Conservation (phyloP, 2,888 invertebrate genomes). For the Ypsolopha sequella region DNA sequence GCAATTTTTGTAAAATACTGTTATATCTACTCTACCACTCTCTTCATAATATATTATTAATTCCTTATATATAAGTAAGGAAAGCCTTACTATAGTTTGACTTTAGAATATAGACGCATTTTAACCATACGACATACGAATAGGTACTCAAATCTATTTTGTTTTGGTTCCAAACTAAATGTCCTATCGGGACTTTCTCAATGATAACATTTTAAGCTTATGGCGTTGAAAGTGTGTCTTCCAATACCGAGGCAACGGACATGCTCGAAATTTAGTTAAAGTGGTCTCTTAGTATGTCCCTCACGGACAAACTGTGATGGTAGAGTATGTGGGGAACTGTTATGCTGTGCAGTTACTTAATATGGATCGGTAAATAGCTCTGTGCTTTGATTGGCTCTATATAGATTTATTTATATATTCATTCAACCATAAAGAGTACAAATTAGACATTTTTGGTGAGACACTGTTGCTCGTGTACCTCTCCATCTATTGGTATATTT, state of each 20-base stretch:
- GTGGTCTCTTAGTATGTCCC: conserved; percentile 17
- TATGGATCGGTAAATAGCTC: conserved; percentile 15
- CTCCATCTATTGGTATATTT: too few species aligned
- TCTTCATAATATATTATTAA: too few species aligned
- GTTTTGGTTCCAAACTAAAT: too few species aligned
- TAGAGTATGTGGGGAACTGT: conserved; percentile 19
- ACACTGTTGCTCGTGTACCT: too few species aligned
- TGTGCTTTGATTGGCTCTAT: neutral
- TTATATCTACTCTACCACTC: too few species aligned
- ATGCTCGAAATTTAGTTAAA: conserved; percentile 8
- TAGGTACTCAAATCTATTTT: too few species aligned
- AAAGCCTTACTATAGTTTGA: too few species aligned
- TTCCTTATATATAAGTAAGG: too few species aligned
- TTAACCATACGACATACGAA: too few species aligned
- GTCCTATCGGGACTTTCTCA: too few species aligned
- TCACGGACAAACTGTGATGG: conserved; percentile 16
- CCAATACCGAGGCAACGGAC: conserved; percentile 10
- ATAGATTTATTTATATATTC: neutral
- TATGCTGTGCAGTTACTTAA: conserved; percentile 35
- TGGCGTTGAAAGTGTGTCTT: conserved; percentile 18
- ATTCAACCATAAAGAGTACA: neutral
- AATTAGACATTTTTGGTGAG: neutral
- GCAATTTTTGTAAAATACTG: too few species aligned
- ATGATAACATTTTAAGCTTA: conserved; percentile 12
- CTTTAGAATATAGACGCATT: too few species aligned